A percentile compares a stretch with the other conserved stretches of the same genome.
Conservation (phyloP, 2,113 vertebrate species). For the Apistogramma diplotaenia region DNA sequence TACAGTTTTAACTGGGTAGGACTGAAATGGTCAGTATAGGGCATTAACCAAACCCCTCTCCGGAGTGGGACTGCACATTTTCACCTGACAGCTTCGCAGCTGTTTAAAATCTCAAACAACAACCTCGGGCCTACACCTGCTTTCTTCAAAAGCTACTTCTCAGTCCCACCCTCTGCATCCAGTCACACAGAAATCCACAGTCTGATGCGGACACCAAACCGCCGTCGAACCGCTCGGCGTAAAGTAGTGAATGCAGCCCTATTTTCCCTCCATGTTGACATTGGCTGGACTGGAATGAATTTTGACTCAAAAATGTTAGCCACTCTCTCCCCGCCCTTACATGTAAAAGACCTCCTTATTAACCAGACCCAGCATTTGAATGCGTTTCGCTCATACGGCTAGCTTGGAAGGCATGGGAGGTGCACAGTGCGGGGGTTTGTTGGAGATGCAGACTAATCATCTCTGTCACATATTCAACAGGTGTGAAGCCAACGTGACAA, state of each 20-base stretch:
- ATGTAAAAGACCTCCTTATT: slow-evolving; percentile 31
- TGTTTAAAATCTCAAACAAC: background rate
- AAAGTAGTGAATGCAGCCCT: slow-evolving; percentile 30
- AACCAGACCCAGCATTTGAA: slow-evolving; percentile 6
- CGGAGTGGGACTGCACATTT: background rate
- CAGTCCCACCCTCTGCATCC: background rate
- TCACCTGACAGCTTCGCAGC: background rate
- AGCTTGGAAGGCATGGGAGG: background rate
- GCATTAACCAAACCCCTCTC: background rate
- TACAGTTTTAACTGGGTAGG: background rate
- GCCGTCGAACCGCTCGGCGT: background rate
- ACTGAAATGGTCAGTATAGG: background rate
- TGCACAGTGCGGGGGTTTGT: background rate
- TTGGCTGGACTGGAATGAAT: slow-evolving; percentile 37
- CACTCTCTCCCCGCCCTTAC: background rate
- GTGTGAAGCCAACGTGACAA: slow-evolving; percentile 96
- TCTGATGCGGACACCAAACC: slow-evolving; percentile 33
- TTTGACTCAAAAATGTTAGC: slow-evolving; percentile 55
- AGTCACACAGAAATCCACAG: slow-evolving; percentile 18
- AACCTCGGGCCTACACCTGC: slow-evolving; percentile 26
- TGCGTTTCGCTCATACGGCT: slow-evolving; percentile 2
- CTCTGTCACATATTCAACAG: slow-evolving; percentile 63
- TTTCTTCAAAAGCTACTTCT: background rate
- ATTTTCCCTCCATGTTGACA: slow-evolving; percentile 53
- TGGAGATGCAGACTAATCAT: background rate